Evolutionary conservation across 2,797 vertebrate genomes (phyloP), one percentile per base, ranked within the genome.

Genomic region (Diplodus puntazzo): DNA sequence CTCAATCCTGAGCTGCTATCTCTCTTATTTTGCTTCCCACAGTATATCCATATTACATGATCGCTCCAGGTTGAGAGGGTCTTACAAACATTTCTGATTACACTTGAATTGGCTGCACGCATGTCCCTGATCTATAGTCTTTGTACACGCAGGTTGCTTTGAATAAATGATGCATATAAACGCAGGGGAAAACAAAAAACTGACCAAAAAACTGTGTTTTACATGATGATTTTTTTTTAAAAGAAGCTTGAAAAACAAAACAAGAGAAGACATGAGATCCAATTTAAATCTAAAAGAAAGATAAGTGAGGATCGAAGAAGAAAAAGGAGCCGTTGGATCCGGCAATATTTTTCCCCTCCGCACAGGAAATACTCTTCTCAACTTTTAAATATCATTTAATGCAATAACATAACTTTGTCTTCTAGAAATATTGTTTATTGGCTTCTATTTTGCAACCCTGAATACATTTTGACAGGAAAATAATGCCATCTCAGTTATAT

Each of bases 31-130:
- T 25, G 17, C 50, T 68, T 70, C 69, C 61, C 57, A 63, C n/a
- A 55, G 69, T 63, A n/a, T 72, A 21, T 81, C 55, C 34, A 65
- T 50, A 59, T 75, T 59, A 76, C 30, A 73, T 74, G 69, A 81
- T n/a, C 8, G 2, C 20, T 60, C 7, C 70, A 7, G 27, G 25
- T 49, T 79, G 65, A 3, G 11, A 73, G 9, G 23, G 10, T 57
- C 12, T 25, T 1, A 12, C 30, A n/a, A 1, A 12, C 42, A 70
- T 43, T 0, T 3, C n/a, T 23, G n/a, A 42, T 77, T 23, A 20
- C 14, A 20, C 7, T 59, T 18, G 4, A 13, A 0, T 12, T 6
- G 11, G 2, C 21, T 49, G 48, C 54, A 57, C 3, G 2, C 34
- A 11, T 11, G 34, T 14, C 46, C 34, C 17, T 27, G 1, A 46